Base-by-base conservation (phyloP, 2,888 invertebrate species). In the Drosophila quasianomalipes region DNA sequence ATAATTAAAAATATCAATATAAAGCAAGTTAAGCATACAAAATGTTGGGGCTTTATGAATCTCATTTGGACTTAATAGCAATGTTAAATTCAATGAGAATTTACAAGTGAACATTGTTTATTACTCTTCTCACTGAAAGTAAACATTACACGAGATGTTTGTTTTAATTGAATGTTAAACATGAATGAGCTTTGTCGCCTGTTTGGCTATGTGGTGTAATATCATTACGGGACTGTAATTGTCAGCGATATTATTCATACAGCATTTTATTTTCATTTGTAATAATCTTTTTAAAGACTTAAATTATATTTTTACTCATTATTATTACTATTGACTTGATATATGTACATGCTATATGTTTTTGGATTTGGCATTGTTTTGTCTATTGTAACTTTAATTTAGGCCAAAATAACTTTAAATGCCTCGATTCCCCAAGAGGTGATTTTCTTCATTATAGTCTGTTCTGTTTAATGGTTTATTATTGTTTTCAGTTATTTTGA, bases 401-500 rank as follows among this genome's bases (percentile, higher is more conserved):
- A 5, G 30, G 26, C 31, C 9, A 28, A 10, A n/a, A 26, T 30
- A n/a, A n/a, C 35, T 33, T 28, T 35, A 7, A 37, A 44, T 58
- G 52, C 3, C 26, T 19, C 10, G 10, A 16, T 37, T 49, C 31
- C 12, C 3, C 6, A 28, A 57, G 9, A 16, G 16, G 26, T 28
- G 26, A 22, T 33, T 71, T 53, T 49, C 12, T 51, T n/a, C 28
- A 62, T 61, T 52, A 26, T 59, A 37, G 22, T 26, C 16, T 60
- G 55, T 44, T 3, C 9, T 31, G 51, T 37, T 33, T 57, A 70
- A 65, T 74, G 52, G 59, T 35, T 57, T 83, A 41, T 59, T 73
- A 51, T 66, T 64, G 35, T 49, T 70, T 33, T 59, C 55, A 59
- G 61, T 75, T 72, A 82, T 79, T 89, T 87, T 69, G 74, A 85